Base-by-base conservation (phyloP, 2,113 vertebrate species). In the Centropus bengalensis region DNA sequence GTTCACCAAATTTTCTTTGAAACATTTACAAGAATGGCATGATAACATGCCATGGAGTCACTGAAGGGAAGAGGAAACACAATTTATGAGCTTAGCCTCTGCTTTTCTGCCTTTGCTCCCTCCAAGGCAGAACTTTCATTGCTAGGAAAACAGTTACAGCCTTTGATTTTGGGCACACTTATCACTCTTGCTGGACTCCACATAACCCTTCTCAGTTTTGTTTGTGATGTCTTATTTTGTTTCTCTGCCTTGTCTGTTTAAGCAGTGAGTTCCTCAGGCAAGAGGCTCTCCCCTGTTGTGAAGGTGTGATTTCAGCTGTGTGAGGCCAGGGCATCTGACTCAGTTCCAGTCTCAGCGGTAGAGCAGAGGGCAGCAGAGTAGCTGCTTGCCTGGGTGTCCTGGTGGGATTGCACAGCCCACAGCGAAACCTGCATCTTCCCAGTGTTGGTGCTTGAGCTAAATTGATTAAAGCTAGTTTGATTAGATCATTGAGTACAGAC, bases 261-360 rank as follows among this genome's bases (percentile, higher is more conserved):
- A 76, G 54, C 30, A 2, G 5, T 30, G 45, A 60, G 24, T 64
- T 84, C 32, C 45, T 49, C 30, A 16, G 60, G 12, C 42, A 33
- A 36, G 70, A 42, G 14, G 16, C 40, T 66, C 36, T 68, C 40
- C 59, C 13, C 33, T 56, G 6, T 8, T 30, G 36, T 12, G 45
- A 76, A 32, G 58, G 23, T 66, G 63, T 17, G 58, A 38, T 17
- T 23, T 12, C 52, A 60, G 62, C 42, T 42, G 12, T 33, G 40
- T 1, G 2, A 10, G 6, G 17, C 60, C 28, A 26, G 58, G 49
- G 16, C 24, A 10, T 11, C 75, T 22, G 36, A 22, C 42, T 45
- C 2, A 2, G 7, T 8, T 1, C 36, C 12, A 2, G 20, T 22
- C 12, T 26, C n/a, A 4, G 10, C 0, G 33, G 20, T 3, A 21